A percentile compares a stretch with the other conserved stretches of the same genome.
Conservation (phyloP, 2,888 invertebrate species). For the Coronaproctus castanopsis region DNA sequence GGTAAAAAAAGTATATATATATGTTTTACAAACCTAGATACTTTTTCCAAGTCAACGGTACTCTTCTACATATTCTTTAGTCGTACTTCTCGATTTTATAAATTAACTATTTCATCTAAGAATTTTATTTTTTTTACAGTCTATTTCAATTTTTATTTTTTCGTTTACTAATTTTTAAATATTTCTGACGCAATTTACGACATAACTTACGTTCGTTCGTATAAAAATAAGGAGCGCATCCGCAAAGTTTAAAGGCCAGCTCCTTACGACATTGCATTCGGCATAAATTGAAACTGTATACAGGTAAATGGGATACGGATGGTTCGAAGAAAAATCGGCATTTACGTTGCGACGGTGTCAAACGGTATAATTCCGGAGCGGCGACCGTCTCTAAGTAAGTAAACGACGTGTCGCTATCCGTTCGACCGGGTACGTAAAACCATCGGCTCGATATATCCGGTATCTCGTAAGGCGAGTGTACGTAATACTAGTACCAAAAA, state of each 20-base stretch:
- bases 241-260: slow-evolving; percentile 38
- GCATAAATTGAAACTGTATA: slow-evolving; percentile 48
- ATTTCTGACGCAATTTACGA: too few species aligned
- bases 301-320: slow-evolving; percentile 39
- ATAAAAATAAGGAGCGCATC: slow-evolving; percentile 55
- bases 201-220: slow-evolving; percentile 38
- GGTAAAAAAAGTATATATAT: too few species aligned
- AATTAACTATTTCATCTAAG: too few species aligned
- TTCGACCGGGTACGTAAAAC: slow-evolving; percentile 21
- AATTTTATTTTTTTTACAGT: too few species aligned
- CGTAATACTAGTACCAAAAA: slow-evolving; percentile 30
- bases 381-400: slow-evolving; percentile 19
- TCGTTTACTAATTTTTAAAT: too few species aligned
- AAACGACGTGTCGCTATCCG: slow-evolving; percentile 21
- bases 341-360: slow-evolving; percentile 19
- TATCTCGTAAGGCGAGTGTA: slow-evolving; percentile 39
- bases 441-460: slow-evolving; percentile 30
- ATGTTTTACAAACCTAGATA: too few species aligned
- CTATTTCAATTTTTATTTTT: too few species aligned
- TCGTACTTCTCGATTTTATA: too few species aligned
- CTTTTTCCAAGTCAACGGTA: too few species aligned
- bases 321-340: slow-evolving; percentile 41
- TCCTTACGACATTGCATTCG: slow-evolving; percentile 47
- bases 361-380: slow-evolving; percentile 16
- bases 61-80: too few species aligned